Base-by-base conservation (phyloP, 30 jellyfish, hydroid and myxozoan genomes). In the Cassiopea andromeda region DNA sequence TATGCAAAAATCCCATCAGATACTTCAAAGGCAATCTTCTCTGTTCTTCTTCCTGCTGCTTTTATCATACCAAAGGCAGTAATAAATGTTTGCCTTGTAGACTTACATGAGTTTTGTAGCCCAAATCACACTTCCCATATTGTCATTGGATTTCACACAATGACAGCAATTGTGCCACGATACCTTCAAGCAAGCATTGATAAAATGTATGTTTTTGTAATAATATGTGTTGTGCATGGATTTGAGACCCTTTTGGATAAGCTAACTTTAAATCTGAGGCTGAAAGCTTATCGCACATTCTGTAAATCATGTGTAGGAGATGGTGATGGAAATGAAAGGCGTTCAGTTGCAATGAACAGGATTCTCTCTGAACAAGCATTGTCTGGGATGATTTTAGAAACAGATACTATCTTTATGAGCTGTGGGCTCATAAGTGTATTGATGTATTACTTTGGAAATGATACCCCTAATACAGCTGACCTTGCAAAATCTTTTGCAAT, bases 161-260 rank as follows among this genome's bases (percentile, higher is more conserved):
- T 66, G 64, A 69, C 85, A 0, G 60, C 83, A 2, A 78, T 87
- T 54, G 58, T 77, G 43, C 80, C 90, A 15, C 79, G 94, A 45
- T 78, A 47, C 73, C 86, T 78, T 1, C 94, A 87, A 13, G 94
- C 94, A 12, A 87, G 78, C 70, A 68, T 77, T 48, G 94, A 87
- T 27, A 48, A 48, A 2, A 48, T 69, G 1, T 71, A 60, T 19
- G 48, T 87, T 8, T 87, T 87, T 82, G 71, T 71, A 48, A 71
- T 60, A 18, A 75, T 87, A 15, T 77, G 94, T 46, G 8, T 87
- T 73, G 89, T 54, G 59, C 94, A 87, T 69, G 94, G 88, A 0
- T 48, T 87, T 49, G 86, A 77, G 47, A 87, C 82, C 81, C 69
- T 87, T 49, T 15, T 87, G n/a, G 94, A 87, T 54, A 87, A 87